Conservation (phyloP, 2,113 vertebrate genomes). For the Lutjanus erythropterus region DNA sequence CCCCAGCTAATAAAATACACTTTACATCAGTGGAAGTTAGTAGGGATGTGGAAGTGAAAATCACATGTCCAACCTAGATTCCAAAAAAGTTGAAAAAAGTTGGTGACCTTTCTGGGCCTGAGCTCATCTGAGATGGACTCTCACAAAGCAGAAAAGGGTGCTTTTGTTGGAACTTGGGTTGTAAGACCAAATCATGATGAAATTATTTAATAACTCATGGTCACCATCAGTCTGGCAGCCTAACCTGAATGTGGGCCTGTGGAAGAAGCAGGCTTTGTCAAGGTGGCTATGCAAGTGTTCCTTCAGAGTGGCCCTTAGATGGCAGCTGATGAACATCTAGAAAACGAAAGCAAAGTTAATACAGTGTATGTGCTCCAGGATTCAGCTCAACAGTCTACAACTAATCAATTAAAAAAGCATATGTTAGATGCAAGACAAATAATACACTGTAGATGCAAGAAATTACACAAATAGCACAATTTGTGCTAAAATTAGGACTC, state of each 20-base stretch:
- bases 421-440: background rate
- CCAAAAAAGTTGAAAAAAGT: too few relatives aligned
- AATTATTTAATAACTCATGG: background rate
- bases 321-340: conserved; percentile 73
- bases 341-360: background rate
- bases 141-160: too few relatives aligned
- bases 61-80: too few relatives aligned
- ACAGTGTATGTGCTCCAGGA: background rate
- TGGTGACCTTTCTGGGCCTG: too few relatives aligned
- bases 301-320: conserved; percentile 49
- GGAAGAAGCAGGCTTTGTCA: conserved; percentile 69
- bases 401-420: background rate
- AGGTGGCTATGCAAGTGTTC: conserved; percentile 13
- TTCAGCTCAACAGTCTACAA: background rate
- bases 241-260: conserved; percentile 61
- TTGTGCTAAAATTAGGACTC: background rate
- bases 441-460: background rate
- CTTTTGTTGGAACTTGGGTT: too few relatives aligned
- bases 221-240: background rate
- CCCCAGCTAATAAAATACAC: too few relatives aligned
- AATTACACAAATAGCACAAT: background rate
- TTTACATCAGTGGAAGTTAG: background rate
- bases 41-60: background rate
- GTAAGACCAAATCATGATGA: background rate
- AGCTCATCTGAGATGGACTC: too few relatives aligned